A percentile compares a stretch with the other conserved stretches of the same genome.
phyloP scores from a whole-genome alignment of 2,797 vertebrate species.

The Adrianichthys oophorus region DNA sequence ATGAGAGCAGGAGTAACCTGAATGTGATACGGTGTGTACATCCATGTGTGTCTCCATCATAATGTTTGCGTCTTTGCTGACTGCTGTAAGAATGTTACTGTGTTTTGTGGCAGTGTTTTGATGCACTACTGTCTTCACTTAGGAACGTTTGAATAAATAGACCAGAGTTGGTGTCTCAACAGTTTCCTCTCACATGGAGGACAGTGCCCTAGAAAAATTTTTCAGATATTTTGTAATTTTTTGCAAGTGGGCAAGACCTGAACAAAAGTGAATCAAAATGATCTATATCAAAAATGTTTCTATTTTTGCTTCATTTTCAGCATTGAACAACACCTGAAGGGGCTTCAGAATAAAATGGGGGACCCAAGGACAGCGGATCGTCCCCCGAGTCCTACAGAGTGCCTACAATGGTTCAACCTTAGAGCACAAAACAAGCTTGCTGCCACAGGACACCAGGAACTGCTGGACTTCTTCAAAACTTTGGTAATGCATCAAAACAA shows the following conservation, averaged over 20 bases:
- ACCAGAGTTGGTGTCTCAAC: not conserved
- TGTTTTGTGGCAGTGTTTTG: constrained; percentile 10
- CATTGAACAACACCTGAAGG: constrained; percentile 85
- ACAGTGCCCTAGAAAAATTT: not conserved
- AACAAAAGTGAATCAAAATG: too few relatives aligned
- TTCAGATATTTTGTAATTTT: not conserved
- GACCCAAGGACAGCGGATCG: constrained; percentile 73
- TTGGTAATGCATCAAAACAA: constrained; percentile 78
- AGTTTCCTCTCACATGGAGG: too few relatives aligned
- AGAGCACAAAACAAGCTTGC: constrained; percentile 68
- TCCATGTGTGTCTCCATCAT: constrained; percentile 19
- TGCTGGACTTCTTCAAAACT: constrained; percentile 86
- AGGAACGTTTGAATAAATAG: constrained; percentile 10
- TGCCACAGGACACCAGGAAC: constrained; percentile 76
- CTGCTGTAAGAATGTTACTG: constrained; percentile 15
- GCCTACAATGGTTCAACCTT: constrained; percentile 83
- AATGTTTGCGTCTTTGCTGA: constrained; percentile 23
- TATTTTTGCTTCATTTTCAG: constrained; percentile 64
- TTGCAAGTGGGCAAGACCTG: not conserved
- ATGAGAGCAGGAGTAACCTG: constrained; percentile 37
- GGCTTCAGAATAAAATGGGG: constrained; percentile 83
- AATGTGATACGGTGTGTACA: constrained; percentile 29
- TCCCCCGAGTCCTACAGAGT: constrained; percentile 80
- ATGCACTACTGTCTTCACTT: constrained; percentile 14
- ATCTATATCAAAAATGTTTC: not conserved